These are phyloP conservation scores for Dasyurus viverrinus DNA, from an alignment of 2,113 vertebrate genomes.

Conservation along the genomic window DNA sequence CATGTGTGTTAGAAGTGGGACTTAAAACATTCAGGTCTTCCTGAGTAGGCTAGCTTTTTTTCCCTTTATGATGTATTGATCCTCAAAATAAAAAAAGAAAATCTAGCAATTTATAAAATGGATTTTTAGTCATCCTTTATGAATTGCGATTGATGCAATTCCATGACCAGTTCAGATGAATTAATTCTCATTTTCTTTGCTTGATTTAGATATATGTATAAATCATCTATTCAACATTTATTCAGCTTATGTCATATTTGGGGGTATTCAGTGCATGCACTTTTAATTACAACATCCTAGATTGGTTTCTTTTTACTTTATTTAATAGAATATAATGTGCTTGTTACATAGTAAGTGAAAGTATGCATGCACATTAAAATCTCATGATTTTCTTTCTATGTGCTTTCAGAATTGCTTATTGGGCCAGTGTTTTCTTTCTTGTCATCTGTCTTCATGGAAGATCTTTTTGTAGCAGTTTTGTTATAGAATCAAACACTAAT, in stretches of 20 bases:
- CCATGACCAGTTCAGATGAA: not conserved
- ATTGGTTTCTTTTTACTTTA: not conserved
- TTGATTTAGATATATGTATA: not conserved
- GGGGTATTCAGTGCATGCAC: not conserved
- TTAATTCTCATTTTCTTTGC: not conserved
- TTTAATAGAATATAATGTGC: not conserved
- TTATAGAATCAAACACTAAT: conserved; percentile 26
- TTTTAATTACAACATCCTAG: not conserved
- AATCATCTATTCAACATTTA: not conserved
- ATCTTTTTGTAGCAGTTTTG: not conserved
- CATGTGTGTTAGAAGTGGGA: not conserved
- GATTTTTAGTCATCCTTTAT: not conserved
- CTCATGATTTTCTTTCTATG: not conserved
- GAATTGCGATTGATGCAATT: not conserved
- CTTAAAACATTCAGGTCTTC: not conserved
- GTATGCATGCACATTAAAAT: not conserved
- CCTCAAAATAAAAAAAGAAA: not conserved
- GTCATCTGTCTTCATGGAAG: not conserved
- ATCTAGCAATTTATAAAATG: not conserved
- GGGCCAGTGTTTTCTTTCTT: not conserved
- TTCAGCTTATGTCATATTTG: not conserved
- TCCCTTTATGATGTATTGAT: not conserved
- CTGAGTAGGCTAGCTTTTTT: not conserved
- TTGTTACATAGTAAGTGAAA: not conserved
- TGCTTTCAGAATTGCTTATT: not conserved